Percentiles rank a stretch among this genome's conserved stretches.
Evolutionary conservation across 2,797 vertebrate species (phyloP).

Genomic region (Carapus acus): DNA sequence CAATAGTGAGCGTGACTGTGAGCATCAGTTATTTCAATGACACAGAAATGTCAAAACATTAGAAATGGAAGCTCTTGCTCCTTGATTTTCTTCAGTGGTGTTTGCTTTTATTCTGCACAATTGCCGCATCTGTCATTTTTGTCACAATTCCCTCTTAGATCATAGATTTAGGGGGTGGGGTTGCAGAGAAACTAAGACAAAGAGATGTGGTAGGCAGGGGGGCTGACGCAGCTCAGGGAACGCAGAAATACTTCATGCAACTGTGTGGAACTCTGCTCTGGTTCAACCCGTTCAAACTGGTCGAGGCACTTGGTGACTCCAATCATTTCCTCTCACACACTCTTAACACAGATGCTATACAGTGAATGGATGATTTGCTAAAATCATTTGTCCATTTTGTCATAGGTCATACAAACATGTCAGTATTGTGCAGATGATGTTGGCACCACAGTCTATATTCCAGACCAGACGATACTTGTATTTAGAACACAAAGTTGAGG

Average conservation of each 20-base stretch:
- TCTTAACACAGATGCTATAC: constrained; percentile 22
- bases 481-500: too few relatives aligned
- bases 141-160: constrained; percentile 15
- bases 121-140: constrained; percentile 5
- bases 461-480: too few relatives aligned
- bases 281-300: constrained; percentile 19
- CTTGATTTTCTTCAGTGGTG: constrained; percentile 3
- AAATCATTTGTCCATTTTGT: too few relatives aligned
- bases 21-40: constrained; percentile 31
- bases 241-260: constrained; percentile 5
- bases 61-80: constrained; percentile 17
- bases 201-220: background rate
- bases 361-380: constrained; percentile 29
- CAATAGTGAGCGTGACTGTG: constrained; percentile 30
- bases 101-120: background rate
- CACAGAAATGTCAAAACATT: constrained; percentile 32
- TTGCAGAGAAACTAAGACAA: background rate
- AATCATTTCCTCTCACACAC: constrained; percentile 18
- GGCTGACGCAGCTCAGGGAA: background rate
- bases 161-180: constrained; percentile 1
- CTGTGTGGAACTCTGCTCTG: background rate
- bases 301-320: constrained; percentile 7
- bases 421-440: too few relatives aligned
- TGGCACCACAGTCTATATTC: too few relatives aligned
- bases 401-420: too few relatives aligned